These are phyloP conservation scores for Champsocephalus esox DNA, from an alignment of 2,797 vertebrate genomes.

Conservation along the genomic window DNA sequence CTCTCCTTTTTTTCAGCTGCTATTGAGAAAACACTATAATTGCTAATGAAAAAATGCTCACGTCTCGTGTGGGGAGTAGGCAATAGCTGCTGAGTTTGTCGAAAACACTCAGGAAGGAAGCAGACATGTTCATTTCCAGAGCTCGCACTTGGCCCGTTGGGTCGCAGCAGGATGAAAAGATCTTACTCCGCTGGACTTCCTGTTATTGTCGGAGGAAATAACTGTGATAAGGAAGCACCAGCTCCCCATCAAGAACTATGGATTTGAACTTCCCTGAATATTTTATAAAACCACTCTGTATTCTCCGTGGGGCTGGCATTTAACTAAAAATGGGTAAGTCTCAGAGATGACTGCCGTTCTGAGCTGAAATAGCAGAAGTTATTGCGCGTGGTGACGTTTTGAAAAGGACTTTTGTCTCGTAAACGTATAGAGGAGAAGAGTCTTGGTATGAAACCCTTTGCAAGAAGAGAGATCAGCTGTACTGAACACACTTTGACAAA, in stretches of 20 bases:
- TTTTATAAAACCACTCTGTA: background rate
- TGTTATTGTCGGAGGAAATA: slow-evolving; percentile 71
- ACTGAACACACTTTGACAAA: background rate
- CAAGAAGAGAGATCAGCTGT: background rate
- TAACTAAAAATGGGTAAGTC: slow-evolving; percentile 5
- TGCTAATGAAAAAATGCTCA: slow-evolving; percentile 63
- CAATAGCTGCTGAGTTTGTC: slow-evolving; percentile 21
- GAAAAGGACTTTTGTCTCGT: background rate
- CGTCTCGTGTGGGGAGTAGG: slow-evolving; percentile 18
- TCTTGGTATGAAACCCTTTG: background rate
- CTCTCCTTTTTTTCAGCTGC: slow-evolving; percentile 26
- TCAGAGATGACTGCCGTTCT: slow-evolving; percentile 19
- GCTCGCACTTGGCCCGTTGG: slow-evolving; percentile 41
- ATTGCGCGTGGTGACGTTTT: background rate
- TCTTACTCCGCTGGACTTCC: slow-evolving; percentile 59
- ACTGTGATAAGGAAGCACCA: slow-evolving; percentile 35
- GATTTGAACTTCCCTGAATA: slow-evolving; percentile 17
- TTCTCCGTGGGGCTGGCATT: slow-evolving; percentile 32
- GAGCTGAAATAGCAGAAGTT: slow-evolving; percentile 5
- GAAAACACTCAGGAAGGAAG: slow-evolving; percentile 31
- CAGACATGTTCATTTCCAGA: slow-evolving; percentile 42
- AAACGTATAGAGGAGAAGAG: background rate
- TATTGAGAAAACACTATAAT: slow-evolving; percentile 60
- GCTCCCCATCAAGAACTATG: slow-evolving; percentile 46
- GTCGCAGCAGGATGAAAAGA: slow-evolving; percentile 57